Conservation (phyloP, 2,113 vertebrate genomes). For the Nannospalax galili region DNA sequence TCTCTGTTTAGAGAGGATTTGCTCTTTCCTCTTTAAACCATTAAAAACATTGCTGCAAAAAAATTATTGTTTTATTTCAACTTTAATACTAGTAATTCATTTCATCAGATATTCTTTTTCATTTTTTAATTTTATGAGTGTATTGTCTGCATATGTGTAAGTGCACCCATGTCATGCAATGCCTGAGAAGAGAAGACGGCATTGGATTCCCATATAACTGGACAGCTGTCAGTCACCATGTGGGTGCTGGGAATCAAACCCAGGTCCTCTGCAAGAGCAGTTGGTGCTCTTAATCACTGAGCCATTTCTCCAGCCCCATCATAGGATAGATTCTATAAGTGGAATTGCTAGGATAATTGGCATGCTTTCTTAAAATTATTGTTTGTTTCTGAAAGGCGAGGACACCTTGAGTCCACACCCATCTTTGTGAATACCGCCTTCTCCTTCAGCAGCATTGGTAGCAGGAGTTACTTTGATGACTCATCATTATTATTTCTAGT, state of each 20-base stretch:
- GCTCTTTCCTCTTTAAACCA: background rate
- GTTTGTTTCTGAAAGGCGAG: background rate
- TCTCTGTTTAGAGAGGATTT: background rate
- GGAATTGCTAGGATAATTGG: background rate
- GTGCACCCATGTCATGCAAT: too few species aligned
- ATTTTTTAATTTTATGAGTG: too few species aligned
- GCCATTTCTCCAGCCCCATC: too few species aligned
- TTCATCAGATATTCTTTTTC: too few species aligned
- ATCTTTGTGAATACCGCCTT: background rate
- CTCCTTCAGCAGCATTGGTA: background rate
- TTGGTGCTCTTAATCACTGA: too few species aligned
- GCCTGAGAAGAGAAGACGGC: too few species aligned
- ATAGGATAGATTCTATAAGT: background rate
- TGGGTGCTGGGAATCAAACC: too few species aligned
- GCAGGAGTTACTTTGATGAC: background rate
- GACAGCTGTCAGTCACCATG: too few species aligned
- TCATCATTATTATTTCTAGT: background rate
- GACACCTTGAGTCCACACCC: background rate
- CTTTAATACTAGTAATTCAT: background rate
- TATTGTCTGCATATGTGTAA: too few species aligned
- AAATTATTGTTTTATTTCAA: background rate
- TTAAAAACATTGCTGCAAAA: background rate
- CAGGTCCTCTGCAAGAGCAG: too few species aligned
- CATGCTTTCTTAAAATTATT: background rate
- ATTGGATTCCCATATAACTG: too few species aligned